Evolutionary conservation across 1,140 invertebrate species (phyloP).

Genomic region (Pteromalus puparum): DNA sequence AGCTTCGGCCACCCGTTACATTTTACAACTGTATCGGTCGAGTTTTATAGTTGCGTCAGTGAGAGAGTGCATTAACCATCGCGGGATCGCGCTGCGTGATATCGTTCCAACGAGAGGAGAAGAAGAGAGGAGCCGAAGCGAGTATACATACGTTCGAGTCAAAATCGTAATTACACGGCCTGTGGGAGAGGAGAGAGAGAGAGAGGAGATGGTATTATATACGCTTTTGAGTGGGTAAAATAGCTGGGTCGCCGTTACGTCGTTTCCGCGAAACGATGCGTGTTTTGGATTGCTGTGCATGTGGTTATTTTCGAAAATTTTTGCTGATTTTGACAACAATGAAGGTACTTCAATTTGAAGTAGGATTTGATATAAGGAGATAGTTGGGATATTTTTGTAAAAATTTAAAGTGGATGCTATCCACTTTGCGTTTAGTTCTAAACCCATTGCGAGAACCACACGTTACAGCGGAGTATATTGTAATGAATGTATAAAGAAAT

Average conservation of each 20-base stretch:
- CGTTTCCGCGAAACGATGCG: not conserved
- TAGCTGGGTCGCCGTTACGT: not conserved
- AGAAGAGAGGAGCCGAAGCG: not conserved
- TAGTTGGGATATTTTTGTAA: too few relatives aligned
- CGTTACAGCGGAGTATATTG: not conserved
- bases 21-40: not conserved
- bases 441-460: too few relatives aligned
- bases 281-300: not conserved
- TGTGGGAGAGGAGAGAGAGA: not conserved
- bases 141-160: not conserved
- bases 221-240: not conserved
- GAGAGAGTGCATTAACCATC: not conserved
- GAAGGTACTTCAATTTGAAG: too few relatives aligned
- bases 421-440: too few relatives aligned
- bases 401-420: too few relatives aligned
- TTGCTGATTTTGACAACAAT: not conserved
- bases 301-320: not conserved
- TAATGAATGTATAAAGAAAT: not conserved
- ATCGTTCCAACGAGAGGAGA: not conserved
- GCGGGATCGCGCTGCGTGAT: not conserved
- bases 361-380: too few relatives aligned
- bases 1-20: not conserved
- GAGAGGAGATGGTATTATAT: not conserved
- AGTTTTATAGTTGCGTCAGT: not conserved
- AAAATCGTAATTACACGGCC: not conserved